Evolutionary conservation across 2,888 invertebrate genomes (phyloP).

Genomic region (Callimorpha dominula): DNA sequence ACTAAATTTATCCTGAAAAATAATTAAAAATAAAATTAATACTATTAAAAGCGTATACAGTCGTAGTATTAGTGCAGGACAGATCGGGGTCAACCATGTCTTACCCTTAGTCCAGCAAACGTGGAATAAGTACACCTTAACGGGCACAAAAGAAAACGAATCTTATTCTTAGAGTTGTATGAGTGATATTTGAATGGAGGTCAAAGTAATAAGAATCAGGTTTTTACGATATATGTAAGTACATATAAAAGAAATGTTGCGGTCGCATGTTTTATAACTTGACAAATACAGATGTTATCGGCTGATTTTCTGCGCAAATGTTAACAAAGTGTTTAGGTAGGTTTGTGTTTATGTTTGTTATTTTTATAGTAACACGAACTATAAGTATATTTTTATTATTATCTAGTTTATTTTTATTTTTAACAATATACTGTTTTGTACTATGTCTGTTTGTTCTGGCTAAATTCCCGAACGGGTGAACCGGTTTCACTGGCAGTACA

Average conservation of each 20-base stretch:
- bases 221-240: constrained; percentile 23
- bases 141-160: constrained; percentile 20
- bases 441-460: too few species aligned
- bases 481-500: too few species aligned
- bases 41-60: constrained; percentile 33
- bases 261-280: constrained; percentile 43
- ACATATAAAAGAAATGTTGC: constrained; percentile 32
- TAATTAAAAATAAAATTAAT: constrained; percentile 54
- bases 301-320: constrained; percentile 24
- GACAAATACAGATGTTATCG: constrained; percentile 43
- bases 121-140: constrained; percentile 30
- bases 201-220: constrained; percentile 20
- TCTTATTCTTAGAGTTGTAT: constrained; percentile 1
- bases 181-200: constrained; percentile 6
- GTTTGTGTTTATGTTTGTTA: constrained; percentile 7
- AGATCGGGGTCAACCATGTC: constrained; percentile 51
- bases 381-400: too few species aligned
- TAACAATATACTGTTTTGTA: too few species aligned
- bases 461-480: too few species aligned
- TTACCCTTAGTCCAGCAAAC: constrained; percentile 37
- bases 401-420: too few species aligned
- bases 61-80: constrained; percentile 47
- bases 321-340: constrained; percentile 9
- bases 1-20: constrained; percentile 29
- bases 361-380: not conserved